Conservation (phyloP, 2,888 invertebrate genomes). For the Cactoblastis cactorum region DNA sequence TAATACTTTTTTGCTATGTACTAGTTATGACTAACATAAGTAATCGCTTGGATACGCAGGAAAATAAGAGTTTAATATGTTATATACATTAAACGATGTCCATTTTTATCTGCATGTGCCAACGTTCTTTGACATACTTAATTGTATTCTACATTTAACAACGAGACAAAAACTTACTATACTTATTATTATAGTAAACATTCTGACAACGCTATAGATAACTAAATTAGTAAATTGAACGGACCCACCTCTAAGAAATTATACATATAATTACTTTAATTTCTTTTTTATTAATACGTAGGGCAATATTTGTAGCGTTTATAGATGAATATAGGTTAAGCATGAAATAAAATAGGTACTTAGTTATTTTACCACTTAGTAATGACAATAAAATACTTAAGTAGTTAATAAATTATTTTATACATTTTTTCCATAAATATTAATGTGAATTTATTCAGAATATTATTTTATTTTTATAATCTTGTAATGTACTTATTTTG, state of each 20-base stretch:
- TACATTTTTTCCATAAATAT: neutral
- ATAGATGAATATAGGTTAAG: neutral
- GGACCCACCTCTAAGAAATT: constrained; percentile 9
- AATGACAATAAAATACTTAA: neutral
- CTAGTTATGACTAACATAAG: too few relatives aligned
- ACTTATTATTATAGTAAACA: neutral
- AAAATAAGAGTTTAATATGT: too few relatives aligned
- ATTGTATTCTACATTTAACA: too few relatives aligned
- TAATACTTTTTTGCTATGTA: too few relatives aligned
- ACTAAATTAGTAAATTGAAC: neutral
- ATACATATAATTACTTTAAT: neutral
- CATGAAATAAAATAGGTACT: neutral
- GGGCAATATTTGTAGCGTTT: neutral
- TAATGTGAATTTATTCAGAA: neutral
- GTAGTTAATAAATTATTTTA: neutral
- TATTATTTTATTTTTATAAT: neutral
- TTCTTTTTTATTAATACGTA: neutral
- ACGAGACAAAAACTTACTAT: too few relatives aligned
- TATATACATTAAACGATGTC: too few relatives aligned
- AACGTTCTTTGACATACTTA: too few relatives aligned
- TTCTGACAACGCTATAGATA: neutral
- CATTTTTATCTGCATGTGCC: too few relatives aligned
- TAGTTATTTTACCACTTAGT: neutral
- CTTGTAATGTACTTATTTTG: neutral
- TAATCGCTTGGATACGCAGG: too few relatives aligned